Evolutionary conservation across 2,113 vertebrate species (phyloP).

Genomic region (Podarcis muralis): DNA sequence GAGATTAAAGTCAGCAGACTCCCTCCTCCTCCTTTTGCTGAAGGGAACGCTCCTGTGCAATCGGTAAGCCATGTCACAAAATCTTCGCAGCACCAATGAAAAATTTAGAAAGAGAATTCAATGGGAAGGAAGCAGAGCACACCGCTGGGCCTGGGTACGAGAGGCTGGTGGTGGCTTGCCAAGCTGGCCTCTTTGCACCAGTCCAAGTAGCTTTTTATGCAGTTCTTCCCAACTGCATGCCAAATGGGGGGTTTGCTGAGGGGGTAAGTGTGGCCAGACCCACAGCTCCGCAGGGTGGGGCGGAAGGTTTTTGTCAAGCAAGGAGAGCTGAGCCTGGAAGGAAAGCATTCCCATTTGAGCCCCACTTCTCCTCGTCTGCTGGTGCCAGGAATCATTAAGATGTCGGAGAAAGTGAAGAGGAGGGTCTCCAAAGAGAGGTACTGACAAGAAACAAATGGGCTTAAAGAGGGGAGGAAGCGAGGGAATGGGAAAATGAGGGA

Average conservation of each 20-base stretch:
- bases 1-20: background rate
- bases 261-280: background rate
- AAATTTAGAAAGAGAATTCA: background rate
- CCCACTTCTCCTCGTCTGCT: background rate
- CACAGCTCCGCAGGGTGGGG: background rate
- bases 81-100: background rate
- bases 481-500: background rate
- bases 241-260: background rate
- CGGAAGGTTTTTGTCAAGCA: background rate
- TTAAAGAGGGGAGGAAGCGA: background rate
- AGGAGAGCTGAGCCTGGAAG: background rate
- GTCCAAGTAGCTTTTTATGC: background rate
- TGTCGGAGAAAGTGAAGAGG: background rate
- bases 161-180: background rate
- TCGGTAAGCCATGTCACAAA: background rate
- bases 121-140: background rate
- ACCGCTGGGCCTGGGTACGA: background rate
- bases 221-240: background rate
- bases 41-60: background rate
- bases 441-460: slow-evolving; percentile 32
- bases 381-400: slow-evolving; percentile 26
- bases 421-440: slow-evolving; percentile 11
- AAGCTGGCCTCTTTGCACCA: background rate
- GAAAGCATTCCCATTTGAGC: background rate
- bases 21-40: no score